Conservation (phyloP, 2,888 invertebrate species). For the Norana najaformis region DNA sequence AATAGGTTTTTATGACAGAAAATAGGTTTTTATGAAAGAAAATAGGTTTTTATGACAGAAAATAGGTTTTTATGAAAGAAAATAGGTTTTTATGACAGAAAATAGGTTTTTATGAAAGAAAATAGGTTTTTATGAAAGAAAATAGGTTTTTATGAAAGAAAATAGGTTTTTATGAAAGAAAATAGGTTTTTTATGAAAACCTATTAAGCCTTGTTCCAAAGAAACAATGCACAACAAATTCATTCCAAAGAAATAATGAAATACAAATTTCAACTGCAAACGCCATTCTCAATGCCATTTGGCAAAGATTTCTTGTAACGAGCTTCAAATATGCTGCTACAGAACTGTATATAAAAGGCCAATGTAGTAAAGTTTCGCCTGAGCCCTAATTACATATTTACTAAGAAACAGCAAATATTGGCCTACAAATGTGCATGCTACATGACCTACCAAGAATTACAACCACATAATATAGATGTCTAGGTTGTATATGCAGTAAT, state of each 20-base stretch:
- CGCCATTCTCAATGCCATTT: neutral
- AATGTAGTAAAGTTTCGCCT: neutral
- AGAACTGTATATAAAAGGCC: neutral
- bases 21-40: neutral
- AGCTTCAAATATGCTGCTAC: neutral
- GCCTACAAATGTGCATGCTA: neutral
- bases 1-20: too few relatives aligned
- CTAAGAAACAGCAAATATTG: neutral
- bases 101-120: neutral
- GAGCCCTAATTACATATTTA: neutral
- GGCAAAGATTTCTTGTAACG: neutral
- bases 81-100: too few relatives aligned
- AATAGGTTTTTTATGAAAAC: neutral
- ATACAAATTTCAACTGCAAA: neutral
- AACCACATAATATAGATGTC: neutral
- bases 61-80: neutral
- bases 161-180: neutral
- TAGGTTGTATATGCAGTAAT: neutral
- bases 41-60: too few relatives aligned
- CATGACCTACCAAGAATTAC: neutral
- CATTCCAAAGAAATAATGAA: neutral
- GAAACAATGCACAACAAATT: neutral
- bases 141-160: neutral
- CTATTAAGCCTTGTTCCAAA: neutral
- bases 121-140: neutral